Evolutionary conservation across 2,797 vertebrate species (phyloP), one percentile per base, ranked within the genome.

Genomic region (Fistularia tabacaria): DNA sequence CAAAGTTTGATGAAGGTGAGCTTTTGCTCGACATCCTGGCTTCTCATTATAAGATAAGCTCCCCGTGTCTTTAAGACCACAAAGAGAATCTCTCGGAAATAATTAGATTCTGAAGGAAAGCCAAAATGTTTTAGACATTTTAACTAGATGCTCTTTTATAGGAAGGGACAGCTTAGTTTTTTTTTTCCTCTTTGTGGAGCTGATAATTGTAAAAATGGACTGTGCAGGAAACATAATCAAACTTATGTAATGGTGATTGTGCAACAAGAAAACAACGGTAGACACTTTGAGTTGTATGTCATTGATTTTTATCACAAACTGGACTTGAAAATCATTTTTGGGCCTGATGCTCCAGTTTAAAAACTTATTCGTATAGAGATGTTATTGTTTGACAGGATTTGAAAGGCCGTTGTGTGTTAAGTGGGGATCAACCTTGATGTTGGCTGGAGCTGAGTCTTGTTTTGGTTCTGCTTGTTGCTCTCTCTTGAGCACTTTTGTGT

Each of bases 21-120:
- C 69, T 73, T 69, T 54, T 76, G 66, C 46, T 67, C 43, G 49
- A 44, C 51, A 36, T 56, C 67, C 55, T 64, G 61, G 54, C 54
- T 43, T 55, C 49, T 70, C 62, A 74, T 74, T 77, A 69, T 44
- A 66, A 64, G 66, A 83, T 79, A 76, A 82, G 61, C 48, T 57
- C 7, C 39, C 39, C 1, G 1, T 63, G 46, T 71, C 51, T 64
- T 73, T 40, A 13, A 44, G 37, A 38, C 48, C 38, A 11, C 56
- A 11, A 43, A 57, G 66, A 14, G 42, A 53, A 57, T 71, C 55
- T 6, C 36, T 56, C 38, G 8, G 42, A 80, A 76, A 75, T 81
- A 80, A 77, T 74, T 80, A 45, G 51, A 36, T 81, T 69, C 70
- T 65, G 54, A 76, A 46, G 36, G 13, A 49, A 59, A 54, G 64